Percentiles rank a stretch among this genome's conserved stretches.
These are phyloP conservation scores for Albula goreensis DNA, from an alignment of 2,113 vertebrate species.

Conservation along the genomic window DNA sequence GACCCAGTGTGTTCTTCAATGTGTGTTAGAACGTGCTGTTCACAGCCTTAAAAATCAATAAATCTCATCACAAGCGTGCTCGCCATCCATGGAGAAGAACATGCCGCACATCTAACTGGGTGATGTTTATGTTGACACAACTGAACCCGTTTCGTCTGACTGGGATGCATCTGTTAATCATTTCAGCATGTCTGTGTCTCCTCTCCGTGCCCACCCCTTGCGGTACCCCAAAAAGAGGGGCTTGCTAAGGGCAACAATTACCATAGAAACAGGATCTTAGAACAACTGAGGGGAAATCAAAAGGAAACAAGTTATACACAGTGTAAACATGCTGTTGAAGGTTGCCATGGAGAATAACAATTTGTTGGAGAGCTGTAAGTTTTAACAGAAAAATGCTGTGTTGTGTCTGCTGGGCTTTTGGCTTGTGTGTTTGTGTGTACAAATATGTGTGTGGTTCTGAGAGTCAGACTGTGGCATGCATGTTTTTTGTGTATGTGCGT, in stretches of 20 bases:
- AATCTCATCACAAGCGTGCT: not conserved
- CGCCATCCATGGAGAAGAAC: not conserved
- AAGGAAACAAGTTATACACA: constrained; percentile 36
- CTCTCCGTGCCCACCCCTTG: constrained; percentile 11
- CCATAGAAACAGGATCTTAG: constrained; percentile 47
- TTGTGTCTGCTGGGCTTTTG: not conserved
- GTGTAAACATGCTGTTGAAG: constrained; percentile 45
- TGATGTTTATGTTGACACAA: constrained; percentile 15
- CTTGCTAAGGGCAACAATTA: constrained; percentile 39
- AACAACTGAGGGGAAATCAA: constrained; percentile 40
- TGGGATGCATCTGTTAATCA: constrained; percentile 19
- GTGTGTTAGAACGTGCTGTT: not conserved
- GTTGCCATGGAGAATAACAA: constrained; percentile 44
- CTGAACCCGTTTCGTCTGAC: not conserved
- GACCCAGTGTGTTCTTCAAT: not conserved
- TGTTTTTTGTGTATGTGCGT: not conserved
- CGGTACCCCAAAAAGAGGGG: constrained; percentile 30
- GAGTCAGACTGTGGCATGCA: not conserved
- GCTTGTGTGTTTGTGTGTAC: not conserved
- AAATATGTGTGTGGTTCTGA: not conserved
- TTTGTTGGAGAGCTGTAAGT: constrained; percentile 26
- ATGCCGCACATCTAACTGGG: not conserved
- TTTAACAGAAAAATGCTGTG: not conserved
- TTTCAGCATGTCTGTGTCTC: constrained; percentile 33
- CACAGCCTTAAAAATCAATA: constrained; percentile 3